A percentile compares a stretch with the other conserved stretches of the same genome.
Conservation (phyloP, 1,140 invertebrate genomes). For the Episyrphus balteatus region DNA sequence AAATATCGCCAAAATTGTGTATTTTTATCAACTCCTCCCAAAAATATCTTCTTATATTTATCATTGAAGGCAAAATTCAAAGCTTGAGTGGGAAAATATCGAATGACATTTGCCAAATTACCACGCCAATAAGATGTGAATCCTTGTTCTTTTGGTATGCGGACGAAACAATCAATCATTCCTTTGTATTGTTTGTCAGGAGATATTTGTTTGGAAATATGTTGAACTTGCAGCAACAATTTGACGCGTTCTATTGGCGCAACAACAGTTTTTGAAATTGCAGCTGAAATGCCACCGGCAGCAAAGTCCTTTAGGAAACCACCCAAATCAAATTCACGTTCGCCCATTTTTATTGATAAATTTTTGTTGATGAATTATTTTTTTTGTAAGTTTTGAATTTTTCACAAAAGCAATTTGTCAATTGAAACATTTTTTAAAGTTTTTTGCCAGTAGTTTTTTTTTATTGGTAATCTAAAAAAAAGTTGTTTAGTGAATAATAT, state of each 20-base stretch:
- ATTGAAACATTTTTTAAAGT: too few relatives aligned
- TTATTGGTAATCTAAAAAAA: too few relatives aligned
- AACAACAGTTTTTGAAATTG: conserved; percentile 78
- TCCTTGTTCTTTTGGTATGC: conserved; percentile 82
- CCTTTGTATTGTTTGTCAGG: conserved; percentile 73
- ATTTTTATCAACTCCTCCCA: conserved; percentile 74
- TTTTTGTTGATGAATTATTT: too few relatives aligned
- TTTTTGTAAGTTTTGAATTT: too few relatives aligned
- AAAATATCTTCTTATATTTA: conserved; percentile 74
- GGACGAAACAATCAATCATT: conserved; percentile 69
- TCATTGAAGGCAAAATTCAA: conserved; percentile 95
- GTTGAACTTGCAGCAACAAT: conserved; percentile 81
- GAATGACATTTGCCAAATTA: conserved; percentile 85
- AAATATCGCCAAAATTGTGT: conserved; percentile 82
- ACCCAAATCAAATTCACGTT: too few relatives aligned
- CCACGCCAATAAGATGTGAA: conserved; percentile 86
- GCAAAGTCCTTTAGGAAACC: conserved; percentile 64
- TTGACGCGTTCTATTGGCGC: conserved; percentile 91
- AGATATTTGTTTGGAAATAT: conserved; percentile 72
- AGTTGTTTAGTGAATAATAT: too few relatives aligned
- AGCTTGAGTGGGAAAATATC: conserved; percentile 92
- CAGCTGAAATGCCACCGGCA: conserved; percentile 78
- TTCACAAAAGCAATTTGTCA: too few relatives aligned
- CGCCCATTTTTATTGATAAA: too few relatives aligned
- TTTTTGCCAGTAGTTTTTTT: too few relatives aligned